phyloP scores from a whole-genome alignment of 1,140 invertebrate genomes.

The Drosophila pseudoananassae region DNA sequence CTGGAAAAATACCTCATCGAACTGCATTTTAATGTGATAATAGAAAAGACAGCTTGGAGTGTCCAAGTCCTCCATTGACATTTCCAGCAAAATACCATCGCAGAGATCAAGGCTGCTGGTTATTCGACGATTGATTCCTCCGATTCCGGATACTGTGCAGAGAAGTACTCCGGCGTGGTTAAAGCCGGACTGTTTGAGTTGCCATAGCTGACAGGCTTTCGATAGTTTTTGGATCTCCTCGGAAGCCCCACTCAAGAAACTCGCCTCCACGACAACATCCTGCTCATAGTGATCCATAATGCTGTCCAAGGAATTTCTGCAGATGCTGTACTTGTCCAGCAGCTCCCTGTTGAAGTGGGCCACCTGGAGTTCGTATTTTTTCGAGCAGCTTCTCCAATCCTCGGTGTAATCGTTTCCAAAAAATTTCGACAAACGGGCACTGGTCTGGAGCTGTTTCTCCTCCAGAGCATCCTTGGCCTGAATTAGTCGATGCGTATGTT shows the following conservation, averaged over 20 bases:
- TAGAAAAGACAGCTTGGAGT: constrained; percentile 47
- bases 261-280: constrained; percentile 32
- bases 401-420: constrained; percentile 13
- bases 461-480: constrained; percentile 16
- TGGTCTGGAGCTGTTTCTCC: constrained; percentile 13
- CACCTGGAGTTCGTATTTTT: constrained; percentile 44
- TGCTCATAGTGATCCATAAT: constrained; percentile 35
- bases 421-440: constrained; percentile 26
- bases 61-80: constrained; percentile 36
- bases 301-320: constrained; percentile 33
- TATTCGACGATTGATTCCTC: constrained; percentile 36
- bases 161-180: constrained; percentile 46
- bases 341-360: constrained; percentile 48
- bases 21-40: constrained; percentile 40
- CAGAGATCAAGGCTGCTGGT: constrained; percentile 19
- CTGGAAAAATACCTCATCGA: constrained; percentile 35
- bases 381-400: constrained; percentile 32
- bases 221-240: constrained; percentile 19
- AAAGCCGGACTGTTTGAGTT: constrained; percentile 23
- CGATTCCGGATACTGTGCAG: constrained; percentile 43
- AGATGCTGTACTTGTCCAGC: constrained; percentile 48
- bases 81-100: constrained; percentile 41
- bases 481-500: constrained; percentile 12
- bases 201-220: constrained; percentile 28
- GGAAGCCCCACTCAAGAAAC: constrained; percentile 27